Evolutionary conservation across 1,140 invertebrate species (phyloP).

Genomic region (Periplaneta americana): DNA sequence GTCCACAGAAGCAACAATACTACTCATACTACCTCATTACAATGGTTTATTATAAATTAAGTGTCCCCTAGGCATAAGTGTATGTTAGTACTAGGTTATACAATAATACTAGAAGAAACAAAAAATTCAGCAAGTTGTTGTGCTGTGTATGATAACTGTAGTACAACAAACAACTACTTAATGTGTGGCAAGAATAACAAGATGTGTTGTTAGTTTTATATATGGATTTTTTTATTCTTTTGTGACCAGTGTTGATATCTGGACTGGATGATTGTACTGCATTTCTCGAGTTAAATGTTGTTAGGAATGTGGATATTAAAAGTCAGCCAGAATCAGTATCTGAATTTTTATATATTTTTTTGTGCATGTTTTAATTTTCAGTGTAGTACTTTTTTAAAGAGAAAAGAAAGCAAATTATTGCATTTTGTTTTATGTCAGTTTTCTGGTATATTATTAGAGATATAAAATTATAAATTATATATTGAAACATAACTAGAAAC

Average conservation of each 20-base stretch:
- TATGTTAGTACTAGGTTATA: constrained; percentile 9
- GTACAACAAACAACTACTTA: constrained; percentile 18
- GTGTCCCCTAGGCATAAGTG: constrained; percentile 14
- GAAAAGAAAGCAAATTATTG: not conserved
- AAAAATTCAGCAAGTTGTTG: not conserved
- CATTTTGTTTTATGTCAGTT: not conserved
- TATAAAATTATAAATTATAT: constrained; percentile 1
- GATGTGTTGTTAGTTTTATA: constrained; percentile 9
- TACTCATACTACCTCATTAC: constrained; percentile 19
- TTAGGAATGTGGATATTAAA: constrained; percentile 8
- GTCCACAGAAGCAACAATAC: constrained; percentile 11
- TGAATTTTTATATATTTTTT: constrained; percentile 4
- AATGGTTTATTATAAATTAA: constrained; percentile 17
- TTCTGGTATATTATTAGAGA: not conserved
- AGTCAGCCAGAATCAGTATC: constrained; percentile 5
- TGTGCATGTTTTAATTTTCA: constrained; percentile 1
- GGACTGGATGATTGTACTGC: not conserved
- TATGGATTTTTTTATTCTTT: not conserved
- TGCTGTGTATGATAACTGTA: constrained; percentile 14
- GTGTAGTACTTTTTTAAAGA: not conserved
- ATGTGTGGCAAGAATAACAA: constrained; percentile 7
- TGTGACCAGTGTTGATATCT: constrained; percentile 1
- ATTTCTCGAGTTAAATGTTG: constrained; percentile 16
- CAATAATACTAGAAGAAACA: constrained; percentile 6
- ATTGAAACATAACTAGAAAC: constrained; percentile 7